These are phyloP conservation scores for Belonocnema kinseyi DNA, from an alignment of 1,140 invertebrate species.

Conservation along the genomic window DNA sequence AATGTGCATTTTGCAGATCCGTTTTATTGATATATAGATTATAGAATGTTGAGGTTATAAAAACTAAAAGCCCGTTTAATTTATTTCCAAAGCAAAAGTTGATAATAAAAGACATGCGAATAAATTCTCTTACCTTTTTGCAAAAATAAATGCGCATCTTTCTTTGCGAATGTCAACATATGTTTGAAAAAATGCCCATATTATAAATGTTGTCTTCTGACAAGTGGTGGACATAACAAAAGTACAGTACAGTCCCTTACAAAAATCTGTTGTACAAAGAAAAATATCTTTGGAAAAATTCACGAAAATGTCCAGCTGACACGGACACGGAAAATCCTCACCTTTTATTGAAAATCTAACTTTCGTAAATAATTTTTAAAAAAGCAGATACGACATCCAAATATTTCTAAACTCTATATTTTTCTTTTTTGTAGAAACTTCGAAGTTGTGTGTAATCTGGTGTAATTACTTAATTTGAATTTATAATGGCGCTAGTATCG, in stretches of 20 bases:
- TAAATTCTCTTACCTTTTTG: neutral
- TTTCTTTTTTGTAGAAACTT: no score
- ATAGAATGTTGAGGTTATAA: neutral
- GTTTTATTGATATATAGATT: no score
- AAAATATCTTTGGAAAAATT: no score
- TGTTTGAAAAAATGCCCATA: neutral
- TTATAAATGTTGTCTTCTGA: neutral
- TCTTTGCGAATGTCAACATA: conserved; percentile 11
- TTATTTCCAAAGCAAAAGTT: neutral
- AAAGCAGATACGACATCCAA: no score
- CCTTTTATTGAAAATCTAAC: no score
- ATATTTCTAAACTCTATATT: no score
- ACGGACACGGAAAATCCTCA: no score
- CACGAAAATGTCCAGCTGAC: no score
- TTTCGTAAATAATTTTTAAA: no score
- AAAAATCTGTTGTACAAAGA: neutral
- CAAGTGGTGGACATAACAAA: conserved; percentile 7
- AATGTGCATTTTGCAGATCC: no score
- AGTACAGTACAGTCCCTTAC: conserved; percentile 16
- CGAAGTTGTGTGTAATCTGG: no score
- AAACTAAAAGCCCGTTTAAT: neutral
- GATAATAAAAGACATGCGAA: neutral
- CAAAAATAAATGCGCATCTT: conserved; percentile 11
- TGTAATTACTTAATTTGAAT: neutral
- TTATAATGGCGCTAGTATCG: conserved; percentile 18